Evolutionary conservation across 2,888 invertebrate species (phyloP), one percentile per base, ranked within the genome.

Genomic region (Nomada fabriciana): DNA sequence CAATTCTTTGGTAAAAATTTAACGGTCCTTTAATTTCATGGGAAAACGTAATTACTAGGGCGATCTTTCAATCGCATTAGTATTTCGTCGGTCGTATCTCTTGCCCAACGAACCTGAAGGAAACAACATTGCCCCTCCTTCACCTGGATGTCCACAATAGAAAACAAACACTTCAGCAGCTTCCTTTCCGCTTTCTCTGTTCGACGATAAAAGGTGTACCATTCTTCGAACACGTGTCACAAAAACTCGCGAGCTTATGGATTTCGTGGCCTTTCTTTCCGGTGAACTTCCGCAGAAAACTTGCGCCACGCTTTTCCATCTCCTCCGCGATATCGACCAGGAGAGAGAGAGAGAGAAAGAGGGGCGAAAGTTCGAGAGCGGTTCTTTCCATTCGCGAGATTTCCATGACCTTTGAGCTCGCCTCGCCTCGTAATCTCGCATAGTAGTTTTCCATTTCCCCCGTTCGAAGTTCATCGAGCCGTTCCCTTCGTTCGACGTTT

Each of bases 401-500:
- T 80, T 82, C 76, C 76, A 80, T 76, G 57, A 68, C 71, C 80
- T 82, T 82, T 82, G 79, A 81, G 52, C 53, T 53, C 80, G 68
- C 52, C 68, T 50, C 71, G 59, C 57, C 63, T 59, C 61, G 82
- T 71, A 80, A 68, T 67, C 71, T 72, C 63, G 59, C 63, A 52
- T 65, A 64, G 67, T 61, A 82, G 80, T 69, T 76, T 75, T 72
- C 76, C 75, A 76, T 80, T 64, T 72, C 63, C 59, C 13, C 2
- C 20, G 29, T 50, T 71, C 71, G 53, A 47, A 76, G 25, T 53
- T 60, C 80, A 43, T 72, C 71, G 72, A 63, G 64, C 42, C 68
- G 57, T 25, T 60, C 64, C 72, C 47, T 29, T 63, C 71, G 50
- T 43, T 25, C 64, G 65, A 61, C 53, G 18, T 60, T 63, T 53